Conservation (phyloP, 1,140 invertebrate genomes). For the Ips typographus region DNA sequence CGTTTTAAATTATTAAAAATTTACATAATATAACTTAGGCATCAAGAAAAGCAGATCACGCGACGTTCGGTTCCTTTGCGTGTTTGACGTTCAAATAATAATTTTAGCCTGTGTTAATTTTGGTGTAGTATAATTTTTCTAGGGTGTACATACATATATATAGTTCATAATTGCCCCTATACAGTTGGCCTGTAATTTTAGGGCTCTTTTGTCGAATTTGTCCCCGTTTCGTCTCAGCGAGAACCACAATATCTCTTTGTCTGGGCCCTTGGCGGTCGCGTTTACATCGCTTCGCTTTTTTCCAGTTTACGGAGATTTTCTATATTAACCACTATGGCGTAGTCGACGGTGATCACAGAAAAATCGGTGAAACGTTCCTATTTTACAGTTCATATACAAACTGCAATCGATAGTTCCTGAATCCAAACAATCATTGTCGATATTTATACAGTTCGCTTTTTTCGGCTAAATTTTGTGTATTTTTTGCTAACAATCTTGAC, state of each 20-base stretch:
- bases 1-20: slow-evolving; percentile 15
- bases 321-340: no score
- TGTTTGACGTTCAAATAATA: slow-evolving; percentile 5
- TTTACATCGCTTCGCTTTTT: slow-evolving; percentile 2
- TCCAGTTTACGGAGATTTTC: neutral
- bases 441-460: neutral
- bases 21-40: slow-evolving; percentile 11
- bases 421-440: slow-evolving; percentile 19
- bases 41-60: slow-evolving; percentile 3
- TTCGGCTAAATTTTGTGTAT: no score
- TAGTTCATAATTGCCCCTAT: slow-evolving; percentile 9
- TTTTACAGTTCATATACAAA: slow-evolving; percentile 14
- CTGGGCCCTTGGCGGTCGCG: neutral
- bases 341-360: neutral
- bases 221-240: no score
- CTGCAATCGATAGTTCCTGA: slow-evolving; percentile 21
- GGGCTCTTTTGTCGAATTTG: no score
- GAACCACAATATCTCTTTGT: no score
- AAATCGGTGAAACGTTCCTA: slow-evolving; percentile 24
- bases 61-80: slow-evolving; percentile 4
- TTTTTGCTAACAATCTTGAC: no score
- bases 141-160: slow-evolving; percentile 8
- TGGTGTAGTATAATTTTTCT: slow-evolving; percentile 13
- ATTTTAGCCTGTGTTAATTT: slow-evolving; percentile 16
- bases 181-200: slow-evolving; percentile 2